These are phyloP conservation scores for Heliconius charithonia DNA, from an alignment of 2,888 invertebrate species.

Conservation along the genomic window DNA sequence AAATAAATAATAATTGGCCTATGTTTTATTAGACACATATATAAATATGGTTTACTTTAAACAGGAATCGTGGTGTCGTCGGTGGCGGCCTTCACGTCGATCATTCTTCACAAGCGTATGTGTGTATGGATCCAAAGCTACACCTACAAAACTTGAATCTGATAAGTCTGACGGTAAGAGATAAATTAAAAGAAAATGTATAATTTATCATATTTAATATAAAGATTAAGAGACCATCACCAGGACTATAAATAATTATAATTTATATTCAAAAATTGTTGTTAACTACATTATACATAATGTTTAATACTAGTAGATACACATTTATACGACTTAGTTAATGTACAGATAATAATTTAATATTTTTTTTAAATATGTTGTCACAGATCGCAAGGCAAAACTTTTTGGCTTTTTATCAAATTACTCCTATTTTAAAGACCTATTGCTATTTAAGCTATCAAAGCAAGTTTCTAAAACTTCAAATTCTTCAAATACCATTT, in stretches of 20 bases:
- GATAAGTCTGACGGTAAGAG: constrained; percentile 78
- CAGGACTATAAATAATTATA: constrained; percentile 61
- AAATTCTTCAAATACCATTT: constrained; percentile 94
- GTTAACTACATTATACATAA: constrained; percentile 29
- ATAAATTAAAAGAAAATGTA: constrained; percentile 47
- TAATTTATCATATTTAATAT: constrained; percentile 69
- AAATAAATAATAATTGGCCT: no score
- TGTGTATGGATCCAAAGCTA: constrained; percentile 70
- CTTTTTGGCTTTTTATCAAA: constrained; percentile 56
- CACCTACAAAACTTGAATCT: constrained; percentile 71
- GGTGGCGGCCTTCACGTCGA: constrained; percentile 82
- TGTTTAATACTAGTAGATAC: constrained; percentile 37
- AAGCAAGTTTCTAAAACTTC: constrained; percentile 86
- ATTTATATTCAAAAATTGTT: constrained; percentile 29
- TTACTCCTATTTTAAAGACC: constrained; percentile 70
- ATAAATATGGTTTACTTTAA: constrained; percentile 48
- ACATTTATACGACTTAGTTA: constrained; percentile 59
- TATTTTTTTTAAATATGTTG: constrained; percentile 64
- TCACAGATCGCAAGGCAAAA: constrained; percentile 78
- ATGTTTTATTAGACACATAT: not conserved
- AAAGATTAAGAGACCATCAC: constrained; percentile 77
- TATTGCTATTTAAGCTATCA: constrained; percentile 85
- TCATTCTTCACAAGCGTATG: constrained; percentile 74
- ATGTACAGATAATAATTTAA: constrained; percentile 79
- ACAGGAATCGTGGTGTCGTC: constrained; percentile 86